A percentile compares a stretch with the other conserved stretches of the same genome.
Evolutionary conservation across 2,113 vertebrate genomes (phyloP).

Genomic region (Proterorhinus semilunaris): DNA sequence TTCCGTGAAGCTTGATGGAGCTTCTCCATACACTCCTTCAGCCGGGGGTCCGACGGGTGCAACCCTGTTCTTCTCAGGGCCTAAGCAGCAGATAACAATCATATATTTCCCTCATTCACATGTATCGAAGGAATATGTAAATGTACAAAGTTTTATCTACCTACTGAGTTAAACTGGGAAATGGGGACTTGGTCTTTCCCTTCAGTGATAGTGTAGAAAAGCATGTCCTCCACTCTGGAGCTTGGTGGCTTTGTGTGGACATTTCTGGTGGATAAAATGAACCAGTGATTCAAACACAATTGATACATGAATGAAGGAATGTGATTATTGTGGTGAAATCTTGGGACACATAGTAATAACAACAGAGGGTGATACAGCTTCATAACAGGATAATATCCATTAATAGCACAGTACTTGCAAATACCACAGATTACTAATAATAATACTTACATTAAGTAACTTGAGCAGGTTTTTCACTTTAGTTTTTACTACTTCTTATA

Average conservation of each 20-base stretch:
- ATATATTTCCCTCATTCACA: neutral
- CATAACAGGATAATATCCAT: no score
- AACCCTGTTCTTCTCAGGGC: constrained; percentile 82
- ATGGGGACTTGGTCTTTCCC: constrained; percentile 82
- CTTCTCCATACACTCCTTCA: constrained; percentile 80
- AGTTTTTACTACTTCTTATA: no score
- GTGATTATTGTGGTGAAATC: neutral
- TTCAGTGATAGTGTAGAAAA: constrained; percentile 86
- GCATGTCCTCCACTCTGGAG: constrained; percentile 80
- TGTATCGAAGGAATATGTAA: neutral
- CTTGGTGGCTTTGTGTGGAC: constrained; percentile 61
- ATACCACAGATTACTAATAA: no score
- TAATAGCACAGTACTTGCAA: no score
- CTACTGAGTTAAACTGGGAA: constrained; percentile 81
- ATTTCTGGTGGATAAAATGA: constrained; percentile 52
- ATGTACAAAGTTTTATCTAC: constrained; percentile 27
- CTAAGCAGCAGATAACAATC: constrained; percentile 45
- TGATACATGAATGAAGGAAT: no score
- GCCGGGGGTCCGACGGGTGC: constrained; percentile 82
- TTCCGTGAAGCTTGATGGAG: constrained; percentile 71
- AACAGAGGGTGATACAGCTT: no score
- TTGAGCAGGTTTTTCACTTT: no score
- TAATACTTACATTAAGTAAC: no score
- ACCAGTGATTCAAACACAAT: neutral
- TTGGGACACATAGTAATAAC: no score